These are phyloP conservation scores for Cephus sareptanus DNA, from an alignment of 2,888 invertebrate species.

Conservation along the genomic window DNA sequence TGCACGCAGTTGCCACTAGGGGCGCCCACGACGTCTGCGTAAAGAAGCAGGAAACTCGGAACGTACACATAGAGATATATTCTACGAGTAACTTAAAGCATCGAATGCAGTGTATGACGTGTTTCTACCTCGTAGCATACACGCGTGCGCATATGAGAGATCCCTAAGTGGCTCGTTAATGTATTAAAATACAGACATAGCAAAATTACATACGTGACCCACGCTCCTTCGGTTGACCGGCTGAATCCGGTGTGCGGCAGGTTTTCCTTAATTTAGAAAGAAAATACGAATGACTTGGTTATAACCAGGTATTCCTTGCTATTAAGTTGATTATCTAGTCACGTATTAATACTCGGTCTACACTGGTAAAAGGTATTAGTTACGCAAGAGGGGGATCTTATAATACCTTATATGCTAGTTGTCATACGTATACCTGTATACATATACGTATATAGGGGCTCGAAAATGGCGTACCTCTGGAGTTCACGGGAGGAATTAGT, in stretches of 20 bases:
- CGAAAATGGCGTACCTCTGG: neutral
- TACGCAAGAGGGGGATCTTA: neutral
- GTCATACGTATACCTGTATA: neutral
- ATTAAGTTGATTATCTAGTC: neutral
- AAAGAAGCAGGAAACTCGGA: constrained; percentile 37
- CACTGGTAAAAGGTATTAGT: neutral
- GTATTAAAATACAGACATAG: constrained; percentile 48
- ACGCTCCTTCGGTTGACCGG: constrained; percentile 29
- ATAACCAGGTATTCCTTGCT: neutral
- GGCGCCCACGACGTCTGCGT: constrained; percentile 42
- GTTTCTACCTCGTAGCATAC: constrained; percentile 10
- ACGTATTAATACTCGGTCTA: neutral
- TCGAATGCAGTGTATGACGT: constrained; percentile 4
- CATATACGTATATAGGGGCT: neutral
- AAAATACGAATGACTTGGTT: neutral
- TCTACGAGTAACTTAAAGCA: neutral
- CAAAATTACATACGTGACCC: constrained; percentile 25
- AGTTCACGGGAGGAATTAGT: constrained; percentile 55
- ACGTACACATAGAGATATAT: constrained; percentile 35
- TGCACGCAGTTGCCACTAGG: constrained; percentile 55
- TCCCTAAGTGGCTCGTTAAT: constrained; percentile 50
- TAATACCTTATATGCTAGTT: neutral
- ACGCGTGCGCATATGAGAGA: constrained; percentile 32
- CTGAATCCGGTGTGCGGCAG: constrained; percentile 24
- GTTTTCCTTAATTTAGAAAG: neutral